These are phyloP conservation scores for Cliona cf. orientalis DNA, from an alignment of 37 sponge, comb jelly and placozoan species.

Conservation along the genomic window DNA sequence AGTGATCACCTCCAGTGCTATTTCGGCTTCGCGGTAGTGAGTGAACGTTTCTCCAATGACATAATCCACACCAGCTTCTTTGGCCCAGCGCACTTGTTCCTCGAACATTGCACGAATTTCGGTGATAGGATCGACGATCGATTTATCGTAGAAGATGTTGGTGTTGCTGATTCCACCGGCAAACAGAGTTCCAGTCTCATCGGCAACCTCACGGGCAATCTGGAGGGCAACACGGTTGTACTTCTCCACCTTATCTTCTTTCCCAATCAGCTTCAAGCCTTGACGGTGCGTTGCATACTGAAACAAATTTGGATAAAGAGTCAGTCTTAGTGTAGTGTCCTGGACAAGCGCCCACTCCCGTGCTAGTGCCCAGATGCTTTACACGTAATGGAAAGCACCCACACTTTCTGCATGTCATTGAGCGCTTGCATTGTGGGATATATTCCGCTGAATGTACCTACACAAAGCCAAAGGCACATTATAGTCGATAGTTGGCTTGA, in stretches of 20 bases:
- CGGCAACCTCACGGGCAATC: constrained; percentile 52
- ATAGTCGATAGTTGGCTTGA: no score
- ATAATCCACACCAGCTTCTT: constrained; percentile 62
- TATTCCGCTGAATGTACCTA: no score
- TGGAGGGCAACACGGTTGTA: constrained; percentile 51
- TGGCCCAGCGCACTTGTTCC: constrained; percentile 57
- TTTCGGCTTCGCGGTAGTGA: constrained; percentile 38
- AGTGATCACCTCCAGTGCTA: constrained; percentile 61
- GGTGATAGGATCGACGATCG: not conserved
- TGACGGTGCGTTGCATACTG: constrained; percentile 59
- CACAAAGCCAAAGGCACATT: no score
- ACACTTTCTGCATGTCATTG: no score
- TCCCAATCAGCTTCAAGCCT: constrained; percentile 49
- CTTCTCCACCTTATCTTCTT: constrained; percentile 56
- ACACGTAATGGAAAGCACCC: no score
- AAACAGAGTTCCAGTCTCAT: constrained; percentile 24
- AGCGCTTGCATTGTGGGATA: no score
- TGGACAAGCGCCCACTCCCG: no score
- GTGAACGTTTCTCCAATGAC: constrained; percentile 55
- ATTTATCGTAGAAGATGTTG: constrained; percentile 9
- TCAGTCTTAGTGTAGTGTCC: no score
- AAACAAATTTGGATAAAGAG: no score
- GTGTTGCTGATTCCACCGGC: constrained; percentile 49
- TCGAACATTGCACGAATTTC: constrained; percentile 43
- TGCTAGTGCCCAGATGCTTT: no score